Evolutionary conservation across 2,888 invertebrate species (phyloP), one percentile per base, ranked within the genome.

Genomic region (Elysia crispata): DNA sequence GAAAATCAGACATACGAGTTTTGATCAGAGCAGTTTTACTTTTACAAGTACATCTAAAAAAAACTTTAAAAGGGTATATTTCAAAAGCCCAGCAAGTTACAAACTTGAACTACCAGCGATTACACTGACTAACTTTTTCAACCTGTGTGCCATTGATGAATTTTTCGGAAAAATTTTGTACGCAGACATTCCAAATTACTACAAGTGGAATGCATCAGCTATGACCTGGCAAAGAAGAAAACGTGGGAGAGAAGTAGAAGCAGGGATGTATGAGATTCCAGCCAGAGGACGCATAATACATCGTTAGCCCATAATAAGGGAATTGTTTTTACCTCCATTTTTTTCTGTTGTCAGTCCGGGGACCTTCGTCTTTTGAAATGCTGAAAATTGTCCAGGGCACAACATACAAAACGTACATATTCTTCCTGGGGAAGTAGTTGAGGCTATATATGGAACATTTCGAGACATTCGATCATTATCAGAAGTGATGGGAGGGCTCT

Each of bases 271-370:
- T 60, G 60, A 60, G 15, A 60, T n/a, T n/a, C n/a, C 60, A 23
- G n/a, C 60, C 60, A 60, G 3, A 60, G 66, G 84, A n/a, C 78
- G 82, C 8, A 28, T 83, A 33, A 60, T 90, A 88, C 73, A 82
- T 85, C 20, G 85, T 89, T 0, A 79, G 82, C 72, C 86, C 86
- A 3, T 81, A 74, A 33, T 74, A 89, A 20, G 30, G 30, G 1
- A 87, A 90, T 81, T 76, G 85, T 30, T 88, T 79, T 74, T 85
- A 57, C 50, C 72, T 81, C 0, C 62, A 81, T 13, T 69, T 74
- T 3, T 66, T 83, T 1, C 69, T 83, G 18, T 77, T 74, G 28
- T 33, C 67, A 41, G 30, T 30, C 5, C 33, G 72, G 62, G 81
- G 77, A 15, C 41, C 67, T 18, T 20, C 49, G n/a, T n/a, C n/a